These are phyloP conservation scores for Paramormyrops kingsleyae DNA, from an alignment of 2,113 vertebrate species.

Conservation along the genomic window DNA sequence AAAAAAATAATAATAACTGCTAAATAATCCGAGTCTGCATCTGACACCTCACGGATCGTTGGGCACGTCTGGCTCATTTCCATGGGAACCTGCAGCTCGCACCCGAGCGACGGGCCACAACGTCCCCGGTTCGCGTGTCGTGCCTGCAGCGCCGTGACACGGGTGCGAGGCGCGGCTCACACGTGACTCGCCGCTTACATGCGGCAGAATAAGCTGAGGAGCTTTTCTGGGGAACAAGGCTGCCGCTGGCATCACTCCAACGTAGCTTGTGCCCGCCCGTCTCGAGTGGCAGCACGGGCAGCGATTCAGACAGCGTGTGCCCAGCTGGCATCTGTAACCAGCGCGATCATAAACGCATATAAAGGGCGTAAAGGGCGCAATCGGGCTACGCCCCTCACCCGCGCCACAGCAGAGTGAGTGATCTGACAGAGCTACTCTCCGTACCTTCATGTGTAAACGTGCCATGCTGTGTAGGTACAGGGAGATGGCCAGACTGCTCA, in stretches of 20 bases:
- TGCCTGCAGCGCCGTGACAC: neutral
- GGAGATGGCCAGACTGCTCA: neutral
- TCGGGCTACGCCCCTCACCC: neutral
- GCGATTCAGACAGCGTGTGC: neutral
- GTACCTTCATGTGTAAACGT: neutral
- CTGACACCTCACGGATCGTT: slow-evolving; percentile 30
- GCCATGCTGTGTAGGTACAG: neutral
- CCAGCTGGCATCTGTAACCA: neutral
- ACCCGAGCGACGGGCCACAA: neutral
- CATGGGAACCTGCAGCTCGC: slow-evolving; percentile 21
- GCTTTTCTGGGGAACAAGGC: neutral
- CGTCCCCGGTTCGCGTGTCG: neutral
- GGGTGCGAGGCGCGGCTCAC: neutral
- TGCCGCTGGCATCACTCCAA: neutral
- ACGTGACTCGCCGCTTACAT: neutral
- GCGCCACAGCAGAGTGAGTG: neutral
- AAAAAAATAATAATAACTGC: slow-evolving; percentile 39
- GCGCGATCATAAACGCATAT: neutral
- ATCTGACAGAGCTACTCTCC: neutral
- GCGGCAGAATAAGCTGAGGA: neutral
- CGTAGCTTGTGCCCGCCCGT: neutral
- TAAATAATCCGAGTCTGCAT: slow-evolving; percentile 38
- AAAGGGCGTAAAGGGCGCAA: neutral
- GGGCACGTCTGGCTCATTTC: slow-evolving; percentile 35
- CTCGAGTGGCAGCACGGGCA: neutral